Conservation (phyloP, 2,797 vertebrate species). For the Pangasius djambal region DNA sequence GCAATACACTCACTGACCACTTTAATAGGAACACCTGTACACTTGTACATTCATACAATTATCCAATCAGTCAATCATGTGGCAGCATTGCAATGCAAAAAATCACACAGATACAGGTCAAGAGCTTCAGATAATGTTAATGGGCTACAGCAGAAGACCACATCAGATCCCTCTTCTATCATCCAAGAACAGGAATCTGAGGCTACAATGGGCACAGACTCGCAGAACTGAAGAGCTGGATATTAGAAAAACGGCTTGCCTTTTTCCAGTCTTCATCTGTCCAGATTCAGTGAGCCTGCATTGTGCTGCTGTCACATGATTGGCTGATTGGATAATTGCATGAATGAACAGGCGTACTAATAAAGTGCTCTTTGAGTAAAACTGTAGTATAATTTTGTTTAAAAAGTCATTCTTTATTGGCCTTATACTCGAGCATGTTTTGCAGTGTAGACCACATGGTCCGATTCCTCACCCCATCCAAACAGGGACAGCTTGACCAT, state of each 20-base stretch:
- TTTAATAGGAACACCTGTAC: not conserved
- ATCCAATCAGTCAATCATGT: not conserved
- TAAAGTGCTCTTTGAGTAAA: not conserved
- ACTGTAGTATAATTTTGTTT: not conserved
- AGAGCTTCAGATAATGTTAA: not conserved
- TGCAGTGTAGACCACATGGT: not conserved
- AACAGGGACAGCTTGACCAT: slow-evolving; percentile 77
- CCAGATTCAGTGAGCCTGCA: not conserved
- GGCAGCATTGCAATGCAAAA: no score
- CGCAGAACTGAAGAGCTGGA: not conserved
- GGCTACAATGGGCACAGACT: not conserved
- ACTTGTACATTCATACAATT: not conserved
- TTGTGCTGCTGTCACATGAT: not conserved
- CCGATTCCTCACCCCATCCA: slow-evolving; percentile 82
- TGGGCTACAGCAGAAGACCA: not conserved
- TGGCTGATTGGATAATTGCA: not conserved
- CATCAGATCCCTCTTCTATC: not conserved
- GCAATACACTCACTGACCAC: not conserved
- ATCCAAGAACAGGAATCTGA: not conserved
- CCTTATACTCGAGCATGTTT: not conserved
- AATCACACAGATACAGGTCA: not conserved
- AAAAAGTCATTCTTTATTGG: not conserved
- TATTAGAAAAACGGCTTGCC: no score
- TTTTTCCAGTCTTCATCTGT: not conserved
- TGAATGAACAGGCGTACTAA: no score